Evolutionary conservation across 2,888 invertebrate genomes (phyloP).

Genomic region (Idaea straminata): DNA sequence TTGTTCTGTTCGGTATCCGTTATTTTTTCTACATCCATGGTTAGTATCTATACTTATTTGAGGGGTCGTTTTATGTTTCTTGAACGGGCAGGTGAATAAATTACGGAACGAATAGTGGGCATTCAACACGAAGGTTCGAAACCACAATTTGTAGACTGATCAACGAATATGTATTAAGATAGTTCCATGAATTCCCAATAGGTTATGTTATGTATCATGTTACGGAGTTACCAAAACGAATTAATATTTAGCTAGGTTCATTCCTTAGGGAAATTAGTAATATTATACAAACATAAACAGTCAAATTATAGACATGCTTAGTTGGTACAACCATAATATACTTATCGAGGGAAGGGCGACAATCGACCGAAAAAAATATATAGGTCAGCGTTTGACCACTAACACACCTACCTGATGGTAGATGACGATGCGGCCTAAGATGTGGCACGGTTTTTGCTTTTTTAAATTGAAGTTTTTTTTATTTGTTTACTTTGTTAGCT

Average conservation of each 20-base stretch:
- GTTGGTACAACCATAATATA: no score
- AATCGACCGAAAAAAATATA: no score
- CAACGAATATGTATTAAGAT: neutral
- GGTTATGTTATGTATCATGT: neutral
- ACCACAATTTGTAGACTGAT: neutral
- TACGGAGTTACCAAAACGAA: neutral
- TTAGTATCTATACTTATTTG: neutral
- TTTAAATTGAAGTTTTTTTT: no score
- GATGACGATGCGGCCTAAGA: no score
- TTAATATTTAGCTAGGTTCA: neutral
- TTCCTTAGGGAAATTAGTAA: neutral
- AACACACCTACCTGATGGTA: no score
- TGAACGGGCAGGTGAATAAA: slow-evolving; percentile 13
- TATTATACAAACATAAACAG: neutral
- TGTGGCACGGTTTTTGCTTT: no score
- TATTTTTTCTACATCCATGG: no score
- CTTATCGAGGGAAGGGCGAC: no score
- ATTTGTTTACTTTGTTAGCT: no score
- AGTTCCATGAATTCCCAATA: neutral
- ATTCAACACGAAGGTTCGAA: neutral
- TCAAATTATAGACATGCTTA: neutral
- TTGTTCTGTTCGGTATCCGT: no score
- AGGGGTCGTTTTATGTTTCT: slow-evolving; percentile 11
- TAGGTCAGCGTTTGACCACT: no score
- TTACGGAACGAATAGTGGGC: neutral